Evolutionary conservation across 2,797 vertebrate species (phyloP).

Genomic region (Pantherophis alleghaniensis): DNA sequence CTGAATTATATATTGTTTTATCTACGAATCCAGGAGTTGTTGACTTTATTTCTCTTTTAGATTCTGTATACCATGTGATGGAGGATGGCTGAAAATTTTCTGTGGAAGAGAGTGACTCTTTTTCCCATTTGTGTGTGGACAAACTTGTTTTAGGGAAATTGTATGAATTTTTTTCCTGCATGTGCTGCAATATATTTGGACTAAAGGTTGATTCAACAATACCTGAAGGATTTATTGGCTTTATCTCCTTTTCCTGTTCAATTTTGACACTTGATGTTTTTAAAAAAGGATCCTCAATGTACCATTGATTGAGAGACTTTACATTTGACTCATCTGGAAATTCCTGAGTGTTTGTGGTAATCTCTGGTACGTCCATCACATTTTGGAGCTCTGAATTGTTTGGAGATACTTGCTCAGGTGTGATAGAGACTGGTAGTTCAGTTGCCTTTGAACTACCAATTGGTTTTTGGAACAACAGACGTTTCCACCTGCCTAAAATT

Average conservation of each 20-base stretch:
- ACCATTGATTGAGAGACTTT: not conserved
- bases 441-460: not conserved
- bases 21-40: not conserved
- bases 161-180: not conserved
- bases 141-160: not conserved
- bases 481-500: constrained; percentile 22
- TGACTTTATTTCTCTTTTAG: not conserved
- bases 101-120: not conserved
- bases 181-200: not conserved
- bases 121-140: not conserved
- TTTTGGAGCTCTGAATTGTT: not conserved
- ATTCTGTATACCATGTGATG: not conserved
- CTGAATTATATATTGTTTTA: not conserved
- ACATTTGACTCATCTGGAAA: not conserved
- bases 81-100: not conserved
- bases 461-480: not conserved
- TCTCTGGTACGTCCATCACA: not conserved
- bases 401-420: not conserved
- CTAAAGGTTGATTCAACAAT: not conserved
- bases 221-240: not conserved
- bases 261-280: not conserved
- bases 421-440: not conserved
- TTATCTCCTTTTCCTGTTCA: not conserved
- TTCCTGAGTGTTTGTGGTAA: not conserved
- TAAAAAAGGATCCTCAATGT: not conserved